Percentiles rank a stretch among this genome's conserved stretches.
Evolutionary conservation across 2,113 vertebrate species (phyloP).

Genomic region (Dicrurus megarhynchus): DNA sequence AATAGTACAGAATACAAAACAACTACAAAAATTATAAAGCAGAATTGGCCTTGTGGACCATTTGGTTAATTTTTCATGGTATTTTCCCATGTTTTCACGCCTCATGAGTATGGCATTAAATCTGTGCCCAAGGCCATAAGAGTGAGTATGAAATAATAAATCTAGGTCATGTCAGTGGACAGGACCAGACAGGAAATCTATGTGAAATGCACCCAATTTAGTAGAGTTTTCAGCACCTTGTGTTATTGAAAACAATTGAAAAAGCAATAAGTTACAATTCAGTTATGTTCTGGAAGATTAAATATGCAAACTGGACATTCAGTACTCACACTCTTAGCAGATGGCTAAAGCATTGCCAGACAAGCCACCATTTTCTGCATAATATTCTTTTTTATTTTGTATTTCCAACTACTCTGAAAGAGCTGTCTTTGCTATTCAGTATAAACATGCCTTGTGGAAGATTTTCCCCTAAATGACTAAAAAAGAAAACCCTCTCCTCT

Average conservation of each 20-base stretch:
- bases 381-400: neutral
- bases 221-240: neutral
- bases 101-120: neutral
- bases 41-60: neutral
- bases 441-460: neutral
- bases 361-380: neutral
- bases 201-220: neutral
- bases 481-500: neutral
- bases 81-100: neutral
- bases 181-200: neutral
- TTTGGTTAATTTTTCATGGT: neutral
- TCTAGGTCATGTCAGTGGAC: neutral
- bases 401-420: neutral
- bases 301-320: neutral
- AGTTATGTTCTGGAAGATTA: neutral
- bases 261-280: neutral
- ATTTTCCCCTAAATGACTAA: neutral
- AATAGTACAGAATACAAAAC: neutral
- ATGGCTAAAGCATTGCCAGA: neutral
- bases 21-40: neutral
- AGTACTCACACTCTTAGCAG: neutral
- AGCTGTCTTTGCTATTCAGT: neutral
- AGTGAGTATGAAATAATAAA: neutral
- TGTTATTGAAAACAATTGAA: neutral
- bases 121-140: neutral